A percentile compares a stretch with the other conserved stretches of the same genome.
These are phyloP conservation scores for Heterodera schachtii DNA, from an alignment of 1,140 invertebrate genomes.

Conservation along the genomic window DNA sequence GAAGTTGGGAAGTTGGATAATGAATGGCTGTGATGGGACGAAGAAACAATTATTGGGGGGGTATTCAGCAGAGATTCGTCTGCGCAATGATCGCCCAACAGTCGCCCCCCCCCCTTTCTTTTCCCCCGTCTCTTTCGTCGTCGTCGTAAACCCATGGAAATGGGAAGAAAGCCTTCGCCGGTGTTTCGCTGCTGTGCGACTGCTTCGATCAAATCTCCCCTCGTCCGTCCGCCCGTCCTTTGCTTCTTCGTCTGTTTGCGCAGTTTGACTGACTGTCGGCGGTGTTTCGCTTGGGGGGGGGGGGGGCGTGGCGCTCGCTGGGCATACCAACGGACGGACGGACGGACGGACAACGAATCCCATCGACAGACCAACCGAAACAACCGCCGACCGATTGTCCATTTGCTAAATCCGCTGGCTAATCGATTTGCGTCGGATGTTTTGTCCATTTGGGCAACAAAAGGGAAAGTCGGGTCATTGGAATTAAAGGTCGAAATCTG, in stretches of 20 bases:
- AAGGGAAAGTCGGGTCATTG: too few species aligned
- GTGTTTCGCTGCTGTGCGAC: too few species aligned
- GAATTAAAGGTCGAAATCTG: too few species aligned
- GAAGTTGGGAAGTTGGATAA: too few species aligned
- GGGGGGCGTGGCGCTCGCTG: background rate
- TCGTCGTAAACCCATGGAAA: conserved; percentile 5
- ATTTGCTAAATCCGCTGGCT: background rate
- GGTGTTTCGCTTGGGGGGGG: too few species aligned
- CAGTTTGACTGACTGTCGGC: background rate
- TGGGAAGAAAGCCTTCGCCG: too few species aligned
- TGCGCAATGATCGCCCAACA: background rate
- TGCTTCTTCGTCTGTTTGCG: conserved; percentile 8
- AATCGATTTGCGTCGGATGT: background rate
- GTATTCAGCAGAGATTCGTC: too few species aligned
- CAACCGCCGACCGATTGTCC: background rate
- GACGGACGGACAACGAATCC: background rate
- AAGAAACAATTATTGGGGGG: too few species aligned
- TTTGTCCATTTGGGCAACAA: too few species aligned
- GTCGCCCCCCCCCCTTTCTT: background rate
- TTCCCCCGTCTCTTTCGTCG: background rate
- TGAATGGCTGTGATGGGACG: too few species aligned
- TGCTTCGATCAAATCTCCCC: background rate
- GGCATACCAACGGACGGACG: too few species aligned
- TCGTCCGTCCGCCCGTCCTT: background rate
- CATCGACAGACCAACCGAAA: background rate